Evolutionary conservation across 2,888 invertebrate genomes (phyloP), one percentile per base, ranked within the genome.

Genomic region (Deilephila porcellus): DNA sequence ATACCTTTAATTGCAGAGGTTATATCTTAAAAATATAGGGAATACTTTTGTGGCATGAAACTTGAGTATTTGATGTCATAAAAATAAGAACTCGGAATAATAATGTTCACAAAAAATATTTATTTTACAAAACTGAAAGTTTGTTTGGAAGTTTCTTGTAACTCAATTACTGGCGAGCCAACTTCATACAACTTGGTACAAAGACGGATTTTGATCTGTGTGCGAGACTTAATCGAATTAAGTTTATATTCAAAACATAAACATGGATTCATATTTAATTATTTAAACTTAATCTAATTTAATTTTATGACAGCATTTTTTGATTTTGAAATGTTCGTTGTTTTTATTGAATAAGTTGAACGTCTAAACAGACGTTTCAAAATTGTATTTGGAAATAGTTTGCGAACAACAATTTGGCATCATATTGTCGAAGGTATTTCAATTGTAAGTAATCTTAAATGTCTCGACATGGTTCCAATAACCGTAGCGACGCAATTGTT

Each of bases 131-230:
- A 67, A 25, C 25, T 20, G 25, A 45, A 67, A 67, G 67, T 67
- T 67, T 52, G 67, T 52, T 67, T 25, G 6, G 25, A 67, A 52
- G 17, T 67, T 45, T 20, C 52, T 52, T 67, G 67, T 25, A 67
- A 67, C 45, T 67, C 67, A 67, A 67, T 52, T 52, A 67, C 25
- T 52, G 52, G 5, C 25, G 25, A 52, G 4, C 45, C 11, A 67
- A 67, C 25, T 67, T 67, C 25, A 52, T 52, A 29, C 5, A 67
- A 45, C 25, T 45, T 52, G 5, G 52, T 29, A 17, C 52, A 52
- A 67, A 67, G 67, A 67, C 52, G 45, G 67, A 67, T 67, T 67
- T 67, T 67, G 67, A 67, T 67, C 67, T 67, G 67, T 67, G 45
- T 67, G 19, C 67, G 25, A 25, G 25, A 52, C 25, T 67, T 52